Evolutionary conservation across 2,113 vertebrate species (phyloP).

Genomic region (Origma solitaria): DNA sequence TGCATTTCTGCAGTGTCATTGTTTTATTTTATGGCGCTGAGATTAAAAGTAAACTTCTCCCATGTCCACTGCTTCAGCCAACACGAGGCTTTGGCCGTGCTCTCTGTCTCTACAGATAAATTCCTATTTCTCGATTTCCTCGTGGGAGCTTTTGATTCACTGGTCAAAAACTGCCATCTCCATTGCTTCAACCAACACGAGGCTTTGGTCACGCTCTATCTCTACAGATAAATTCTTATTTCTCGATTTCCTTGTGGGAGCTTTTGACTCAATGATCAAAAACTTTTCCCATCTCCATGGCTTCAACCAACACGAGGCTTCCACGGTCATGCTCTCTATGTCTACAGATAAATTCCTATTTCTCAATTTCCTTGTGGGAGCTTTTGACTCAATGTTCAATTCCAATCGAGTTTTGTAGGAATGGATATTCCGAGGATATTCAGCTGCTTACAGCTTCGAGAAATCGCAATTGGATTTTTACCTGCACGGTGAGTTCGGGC

Average conservation of each 20-base stretch:
- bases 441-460: background rate
- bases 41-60: background rate
- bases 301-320: background rate
- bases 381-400: background rate
- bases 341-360: background rate
- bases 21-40: background rate
- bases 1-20: background rate
- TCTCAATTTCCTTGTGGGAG: background rate
- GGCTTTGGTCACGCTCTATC: background rate
- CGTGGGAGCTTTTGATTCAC: background rate
- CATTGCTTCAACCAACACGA: background rate
- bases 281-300: background rate
- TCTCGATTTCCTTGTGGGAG: background rate
- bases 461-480: background rate
- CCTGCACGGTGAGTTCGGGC: background rate
- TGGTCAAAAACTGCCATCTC: too few species aligned
- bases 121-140: background rate
- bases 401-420: background rate
- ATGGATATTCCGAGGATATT: background rate
- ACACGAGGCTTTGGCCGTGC: background rate
- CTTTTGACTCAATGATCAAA: too few species aligned
- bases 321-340: background rate
- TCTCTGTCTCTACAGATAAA: background rate
- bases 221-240: background rate
- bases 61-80: background rate